Base-by-base conservation (phyloP, 2,113 vertebrate genomes). In the Maccullochella peelii region DNA sequence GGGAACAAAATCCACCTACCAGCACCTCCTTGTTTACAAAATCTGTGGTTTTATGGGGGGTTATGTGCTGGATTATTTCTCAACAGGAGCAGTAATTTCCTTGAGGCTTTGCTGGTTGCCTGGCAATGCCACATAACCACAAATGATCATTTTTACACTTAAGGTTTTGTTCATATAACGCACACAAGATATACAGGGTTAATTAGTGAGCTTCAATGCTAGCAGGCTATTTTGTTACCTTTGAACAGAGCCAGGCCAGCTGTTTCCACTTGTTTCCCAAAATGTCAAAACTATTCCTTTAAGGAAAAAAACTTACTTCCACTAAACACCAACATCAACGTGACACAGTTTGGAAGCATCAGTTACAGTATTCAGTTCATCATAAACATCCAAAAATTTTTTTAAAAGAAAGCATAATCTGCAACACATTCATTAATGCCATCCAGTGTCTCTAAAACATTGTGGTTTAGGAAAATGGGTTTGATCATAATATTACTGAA, bases 371-470 rank as follows among this genome's bases (percentile, higher is more conserved):
- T 86, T 82, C 55, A 61, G 85, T 58, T 88, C 55, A 83, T 57
- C 58, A 59, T 61, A 73, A 84, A 86, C 61, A 83, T 79, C 40
- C 68, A 85, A 76, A 83, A 82, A 86, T 80, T 8, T n/a, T n/a
- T n/a, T n/a, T n/a, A n/a, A n/a, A n/a, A n/a, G n/a, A n/a, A n/a
- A n/a, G 8, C 58, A 85, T 50, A 59, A 73, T 77, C 63, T 80
- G 77, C 80, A 86, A 73, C 89, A 93, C 91, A 93, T 93, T 92
- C 90, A 94, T 72, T 85, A 84, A 84, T 86, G 91, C 83, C 79
- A 89, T 94, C 93, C 94, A 95, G 91, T 94, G 94, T 95, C 68
- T 91, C 52, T 52, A 69, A 89, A 91, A 88, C 23, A 50, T 83
- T 44, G 57, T n/a, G 47, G 49, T 76, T 79, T 55, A 63, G 55